Base-by-base conservation (phyloP, 2,113 vertebrate species). In the Caranx melampygus region DNA sequence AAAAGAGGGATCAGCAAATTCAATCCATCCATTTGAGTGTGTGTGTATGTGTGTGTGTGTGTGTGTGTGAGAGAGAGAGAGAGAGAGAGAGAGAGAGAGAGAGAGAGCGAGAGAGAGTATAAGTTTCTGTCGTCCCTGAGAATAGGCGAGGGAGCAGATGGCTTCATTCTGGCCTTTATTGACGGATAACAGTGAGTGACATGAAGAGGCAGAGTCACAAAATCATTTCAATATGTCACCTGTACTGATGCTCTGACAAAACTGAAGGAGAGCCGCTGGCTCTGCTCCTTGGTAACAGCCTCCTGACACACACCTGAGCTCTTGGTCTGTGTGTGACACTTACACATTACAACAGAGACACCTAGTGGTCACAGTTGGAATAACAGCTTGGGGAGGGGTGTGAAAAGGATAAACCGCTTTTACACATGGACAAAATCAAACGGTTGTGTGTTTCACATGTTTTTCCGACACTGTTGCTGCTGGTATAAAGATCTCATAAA, bases 151-250 rank as follows among this genome's bases (percentile, higher is more conserved):
- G 60, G 78, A 87, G 82, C 90, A 89, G 88, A 89, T 88, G 91
- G 82, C 69, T 90, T 80, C 91, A 88, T 89, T 77, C 64, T 60
- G 4, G 74, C 47, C 70, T 78, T 86, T 86, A 86, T 90, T 88
- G 87, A 87, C 18, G 47, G 86, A 86, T 87, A 89, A 88, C 87
- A 67, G 68, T 83, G 86, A 93, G 87, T 84, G 88, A 87, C 87
- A 86, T 81, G 82, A 90, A 79, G 83, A 86, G 66, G 78, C 78
- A 78, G 78, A 87, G 85, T 77, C 86, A 66, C 83, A 81, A 68
- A 83, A 83, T 89, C 87, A 87, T 89, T 83, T 90, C 86, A 86
- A 88, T 90, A 85, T 87, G 89, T 89, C 90, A 86, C 72, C 78
- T 84, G 83, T 54, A 61, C 83, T 88, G 83, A 87, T 76, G 81